Evolutionary conservation across 1,140 invertebrate species (phyloP), one percentile per base, ranked within the genome.

Genomic region (Drosophila ambigua): DNA sequence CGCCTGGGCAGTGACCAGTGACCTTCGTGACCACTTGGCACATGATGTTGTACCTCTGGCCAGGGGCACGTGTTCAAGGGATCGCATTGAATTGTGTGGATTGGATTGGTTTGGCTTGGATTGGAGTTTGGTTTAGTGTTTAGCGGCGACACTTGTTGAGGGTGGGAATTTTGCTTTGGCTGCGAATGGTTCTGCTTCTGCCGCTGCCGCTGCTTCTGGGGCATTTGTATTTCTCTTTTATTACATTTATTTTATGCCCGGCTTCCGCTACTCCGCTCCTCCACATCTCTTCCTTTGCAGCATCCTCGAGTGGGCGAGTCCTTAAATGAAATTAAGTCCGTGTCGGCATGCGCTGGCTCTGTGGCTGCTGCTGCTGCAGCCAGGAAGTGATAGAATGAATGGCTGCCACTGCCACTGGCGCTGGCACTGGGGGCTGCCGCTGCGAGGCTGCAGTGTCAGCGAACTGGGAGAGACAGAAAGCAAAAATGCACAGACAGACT

Each of bases 351-450:
- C 82, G 68, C 73, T 74, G 57, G 35, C 35, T 11, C 35, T 39
- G 35, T 39, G 9, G 35, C 67, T 65, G 66, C 69, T 57, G 46
- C 44, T 72, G 26, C 53, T 50, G 72, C 60, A 49, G 72, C 65
- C 82, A 81, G 82, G 82, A 87, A 85, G 82, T 85, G 57, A 85
- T 85, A 87, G 82, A 85, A 85, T 87, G 82, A 85, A 81, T 85
- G 82, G 82, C 61, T 78, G 80, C 55, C 80, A 44, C 58, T 73
- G 72, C 53, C 45, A 45, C 51, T 57, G 74, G 55, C 80, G 39
- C 58, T 73, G 72, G 58, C 45, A 45, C 51, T 57, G 74, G 55
- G n/a, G 9, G 7, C 15, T 9, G n/a, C 13, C 5, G 28, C 15
- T 57, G 31, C 9, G 55, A 8, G 35, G 35, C 35, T 39, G 35